A percentile compares a stretch with the other conserved stretches of the same genome.
phyloP scores from a whole-genome alignment of 2,113 vertebrate species.

The Sebastes fasciatus region DNA sequence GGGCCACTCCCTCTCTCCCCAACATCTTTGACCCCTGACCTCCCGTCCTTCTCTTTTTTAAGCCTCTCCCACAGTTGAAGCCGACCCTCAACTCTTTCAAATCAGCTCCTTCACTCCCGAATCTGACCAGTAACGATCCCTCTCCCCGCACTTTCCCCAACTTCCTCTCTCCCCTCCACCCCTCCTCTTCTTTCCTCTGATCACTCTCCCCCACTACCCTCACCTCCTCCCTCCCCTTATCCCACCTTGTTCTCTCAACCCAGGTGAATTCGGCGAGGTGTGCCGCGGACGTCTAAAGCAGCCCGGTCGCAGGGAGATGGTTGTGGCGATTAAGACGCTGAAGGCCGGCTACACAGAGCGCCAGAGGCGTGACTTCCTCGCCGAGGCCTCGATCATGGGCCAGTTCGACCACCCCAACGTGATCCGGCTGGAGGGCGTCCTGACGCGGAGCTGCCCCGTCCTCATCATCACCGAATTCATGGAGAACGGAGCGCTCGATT shows the following conservation, averaged over 20 bases:
- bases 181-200: conserved; percentile 52
- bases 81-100: conserved; percentile 52
- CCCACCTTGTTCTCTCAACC: conserved; percentile 21
- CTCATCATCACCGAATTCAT: conserved; percentile 99
- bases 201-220: conserved; percentile 50
- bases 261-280: conserved; percentile 98
- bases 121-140: conserved; percentile 74
- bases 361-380: conserved; percentile 96
- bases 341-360: conserved; percentile 97
- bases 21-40: conserved; percentile 68
- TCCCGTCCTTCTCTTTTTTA: conserved; percentile 28
- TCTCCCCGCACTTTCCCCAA: conserved; percentile 52
- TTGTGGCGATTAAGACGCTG: conserved; percentile 97
- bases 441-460: conserved; percentile 97
- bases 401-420: conserved; percentile 99
- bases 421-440: conserved; percentile 96
- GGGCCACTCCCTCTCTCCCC: conserved; percentile 74
- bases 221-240: conserved; percentile 21
- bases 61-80: conserved; percentile 40
- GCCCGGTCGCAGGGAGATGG: conserved; percentile 91
- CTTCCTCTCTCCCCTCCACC: conserved; percentile 24
- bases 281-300: conserved; percentile 96
- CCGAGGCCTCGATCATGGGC: conserved; percentile 98
- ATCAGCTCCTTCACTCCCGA: conserved; percentile 63
- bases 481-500: conserved; percentile 98